Evolutionary conservation across 2,888 invertebrate genomes (phyloP).

Genomic region (Agrotis puta): DNA sequence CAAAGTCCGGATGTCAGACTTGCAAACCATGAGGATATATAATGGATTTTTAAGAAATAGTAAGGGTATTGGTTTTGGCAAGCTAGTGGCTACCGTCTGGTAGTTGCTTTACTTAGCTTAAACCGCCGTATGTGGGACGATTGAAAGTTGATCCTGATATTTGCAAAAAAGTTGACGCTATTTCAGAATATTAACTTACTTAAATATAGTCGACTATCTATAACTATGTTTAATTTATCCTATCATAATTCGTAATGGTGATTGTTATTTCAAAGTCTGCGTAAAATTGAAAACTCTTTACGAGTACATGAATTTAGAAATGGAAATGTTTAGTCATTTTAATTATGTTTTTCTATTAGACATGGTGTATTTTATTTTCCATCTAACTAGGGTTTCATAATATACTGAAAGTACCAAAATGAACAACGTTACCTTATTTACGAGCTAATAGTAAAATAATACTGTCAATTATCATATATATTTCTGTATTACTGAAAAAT

Average conservation of each 20-base stretch:
- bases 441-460: background rate
- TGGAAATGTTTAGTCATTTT: background rate
- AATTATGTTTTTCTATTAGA: background rate
- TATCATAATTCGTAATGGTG: slow-evolving; percentile 16
- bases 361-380: no score
- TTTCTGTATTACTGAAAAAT: background rate
- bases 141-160: background rate
- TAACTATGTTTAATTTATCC: background rate
- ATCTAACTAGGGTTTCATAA: no score
- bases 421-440: no score
- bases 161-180: no score
- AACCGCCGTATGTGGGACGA: background rate
- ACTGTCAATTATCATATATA: background rate
- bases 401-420: background rate
- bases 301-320: background rate
- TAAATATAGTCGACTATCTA: no score
- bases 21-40: background rate
- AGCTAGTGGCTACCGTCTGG: background rate
- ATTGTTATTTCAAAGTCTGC: slow-evolving; percentile 10
- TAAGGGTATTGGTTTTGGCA: slow-evolving; percentile 19
- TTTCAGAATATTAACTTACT: no score
- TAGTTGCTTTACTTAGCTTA: background rate
- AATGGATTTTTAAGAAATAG: slow-evolving; percentile 1
- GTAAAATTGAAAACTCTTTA: background rate
- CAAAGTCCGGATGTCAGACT: background rate